Percentiles rank a stretch among this genome's conserved stretches.
These are phyloP conservation scores for Diglossa brunneiventris DNA, from an alignment of 2,113 vertebrate species.

Conservation along the genomic window DNA sequence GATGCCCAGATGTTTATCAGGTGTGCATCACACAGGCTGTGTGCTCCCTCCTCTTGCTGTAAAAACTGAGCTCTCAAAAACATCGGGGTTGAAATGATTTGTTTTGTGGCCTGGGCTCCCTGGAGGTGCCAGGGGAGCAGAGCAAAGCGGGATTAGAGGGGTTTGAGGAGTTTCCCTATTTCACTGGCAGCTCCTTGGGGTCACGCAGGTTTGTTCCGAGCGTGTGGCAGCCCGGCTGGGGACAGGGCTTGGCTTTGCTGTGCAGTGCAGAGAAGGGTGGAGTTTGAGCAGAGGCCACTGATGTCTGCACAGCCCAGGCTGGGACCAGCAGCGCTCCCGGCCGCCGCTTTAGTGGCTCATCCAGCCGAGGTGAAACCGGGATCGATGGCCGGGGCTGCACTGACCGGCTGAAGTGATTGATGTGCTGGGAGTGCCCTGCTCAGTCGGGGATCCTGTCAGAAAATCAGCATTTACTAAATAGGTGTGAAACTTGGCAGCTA, in stretches of 20 bases:
- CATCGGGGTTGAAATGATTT: not conserved
- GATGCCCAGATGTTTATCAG: not conserved
- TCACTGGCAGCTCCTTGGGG: not conserved
- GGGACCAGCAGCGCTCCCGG: not conserved
- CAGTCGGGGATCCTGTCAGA: not conserved
- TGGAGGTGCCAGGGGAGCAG: not conserved
- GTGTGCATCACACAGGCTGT: not conserved
- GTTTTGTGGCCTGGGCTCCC: not conserved
- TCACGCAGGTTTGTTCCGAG: fast-evolving
- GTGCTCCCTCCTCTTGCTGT: not conserved
- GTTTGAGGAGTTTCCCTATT: not conserved
- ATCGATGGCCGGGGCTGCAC: not conserved
- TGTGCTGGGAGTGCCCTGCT: not conserved
- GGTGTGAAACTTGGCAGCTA: not conserved
- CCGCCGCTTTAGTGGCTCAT: not conserved
- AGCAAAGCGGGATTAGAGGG: not conserved
- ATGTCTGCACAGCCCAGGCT: not conserved
- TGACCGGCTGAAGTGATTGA: conserved; percentile 21
- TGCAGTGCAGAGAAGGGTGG: not conserved
- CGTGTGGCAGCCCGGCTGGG: fast-evolving
- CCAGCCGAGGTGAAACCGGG: not conserved
- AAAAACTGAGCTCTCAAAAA: not conserved
- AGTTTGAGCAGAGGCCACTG: not conserved
- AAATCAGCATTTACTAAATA: not conserved
- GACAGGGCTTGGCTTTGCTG: not conserved